Base-by-base conservation (phyloP, 2,888 invertebrate genomes). In the Napeogenes inachia region DNA sequence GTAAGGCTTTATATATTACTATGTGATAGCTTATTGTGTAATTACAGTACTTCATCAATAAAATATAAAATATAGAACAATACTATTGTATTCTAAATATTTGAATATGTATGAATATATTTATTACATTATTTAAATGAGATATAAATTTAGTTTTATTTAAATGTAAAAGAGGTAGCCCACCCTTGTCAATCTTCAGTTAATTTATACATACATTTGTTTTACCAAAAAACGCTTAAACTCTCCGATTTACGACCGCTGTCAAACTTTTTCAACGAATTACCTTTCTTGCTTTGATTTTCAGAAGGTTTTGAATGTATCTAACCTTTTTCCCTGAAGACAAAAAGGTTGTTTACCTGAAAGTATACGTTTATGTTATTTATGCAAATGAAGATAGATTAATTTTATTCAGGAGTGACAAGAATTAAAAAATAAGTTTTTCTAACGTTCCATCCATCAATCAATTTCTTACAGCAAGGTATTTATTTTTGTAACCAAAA, bases 141-240 rank as follows among this genome's bases (percentile, higher is more conserved):
- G 21, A 21, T 21, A 47, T 13, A 47, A 13, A 4, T 47, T 4
- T 13, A 13, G n/a, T 47, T n/a, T n/a, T 46, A 30, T 60, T 56
- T 56, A 57, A 50, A 42, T 60, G 47, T 64, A 67, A 67, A 67
- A 64, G 46, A 61, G 64, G 59, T 62, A 61, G 57, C 56, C 45
- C 68, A 89, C 89, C 89, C 89, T 82, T 79, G 85, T 89, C 89
- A 89, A 81, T 87, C 82, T 73, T 66, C 75, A 67, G 79, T 74
- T 88, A 88, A 89, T 89, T 89, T 89, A 89, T 87, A 75, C 75
- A 77, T 81, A 72, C 80, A 81, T 87, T 86, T 87, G 84, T 84
- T 85, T 84, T 79, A 84, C 89, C 85, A 79, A 86, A 86, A 85
- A 87, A 84, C 86, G 80, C 85, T 85, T 82, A 80, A 79, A 77